These are phyloP conservation scores for Vulpes vulpes DNA, from an alignment of 2,113 vertebrate genomes.

Conservation along the genomic window DNA sequence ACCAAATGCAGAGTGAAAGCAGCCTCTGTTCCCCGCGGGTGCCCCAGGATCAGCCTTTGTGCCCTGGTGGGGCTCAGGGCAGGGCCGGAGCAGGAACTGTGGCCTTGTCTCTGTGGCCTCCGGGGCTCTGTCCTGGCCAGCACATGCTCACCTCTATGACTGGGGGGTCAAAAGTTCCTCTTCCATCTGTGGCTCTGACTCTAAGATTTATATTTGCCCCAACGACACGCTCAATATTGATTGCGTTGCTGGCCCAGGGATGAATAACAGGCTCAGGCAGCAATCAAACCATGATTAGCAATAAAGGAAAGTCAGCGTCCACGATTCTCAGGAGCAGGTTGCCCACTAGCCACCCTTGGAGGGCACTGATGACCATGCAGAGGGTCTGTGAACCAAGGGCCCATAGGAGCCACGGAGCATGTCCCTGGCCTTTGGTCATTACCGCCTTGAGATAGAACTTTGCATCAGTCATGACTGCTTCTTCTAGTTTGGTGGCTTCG, in stretches of 20 bases:
- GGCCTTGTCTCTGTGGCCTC: background rate
- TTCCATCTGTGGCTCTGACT: background rate
- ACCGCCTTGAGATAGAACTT: background rate
- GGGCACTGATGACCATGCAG: rapidly evolving
- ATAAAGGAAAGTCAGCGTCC: background rate
- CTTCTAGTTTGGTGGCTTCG: background rate
- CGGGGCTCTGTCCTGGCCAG: background rate
- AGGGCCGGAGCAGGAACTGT: background rate
- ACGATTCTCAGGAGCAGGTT: background rate
- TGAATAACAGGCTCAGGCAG: background rate
- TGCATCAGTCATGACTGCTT: background rate
- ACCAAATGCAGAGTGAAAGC: background rate
- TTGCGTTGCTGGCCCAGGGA: background rate
- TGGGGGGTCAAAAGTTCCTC: background rate
- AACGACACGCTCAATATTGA: too few relatives aligned
- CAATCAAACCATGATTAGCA: background rate
- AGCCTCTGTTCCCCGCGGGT: background rate
- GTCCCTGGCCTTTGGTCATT: rapidly evolving
- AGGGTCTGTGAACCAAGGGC: rapidly evolving
- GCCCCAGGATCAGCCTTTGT: background rate
- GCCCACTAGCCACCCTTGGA: background rate
- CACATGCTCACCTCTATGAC: background rate
- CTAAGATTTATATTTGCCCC: background rate
- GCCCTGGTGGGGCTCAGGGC: background rate
- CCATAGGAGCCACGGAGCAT: background rate